Evolutionary conservation across 2,888 invertebrate species (phyloP).

Genomic region (Watsonalla binaria): DNA sequence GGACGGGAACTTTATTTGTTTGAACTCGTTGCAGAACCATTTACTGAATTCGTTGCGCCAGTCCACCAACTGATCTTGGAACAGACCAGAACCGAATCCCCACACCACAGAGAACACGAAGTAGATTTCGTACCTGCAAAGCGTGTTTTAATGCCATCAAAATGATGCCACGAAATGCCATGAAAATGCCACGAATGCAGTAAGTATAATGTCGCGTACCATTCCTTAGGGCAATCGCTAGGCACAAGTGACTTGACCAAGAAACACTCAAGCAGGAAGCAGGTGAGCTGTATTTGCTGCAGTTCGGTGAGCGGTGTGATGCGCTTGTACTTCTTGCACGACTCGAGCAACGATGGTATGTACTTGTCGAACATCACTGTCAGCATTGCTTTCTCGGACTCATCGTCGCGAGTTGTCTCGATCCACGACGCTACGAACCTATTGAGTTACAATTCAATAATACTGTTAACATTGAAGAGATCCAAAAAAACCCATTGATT

Average conservation of each 20-base stretch:
- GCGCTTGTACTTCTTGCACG: conserved; percentile 87
- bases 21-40: conserved; percentile 96
- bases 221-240: conserved; percentile 93
- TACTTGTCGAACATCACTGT: conserved; percentile 96
- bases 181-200: too few species aligned
- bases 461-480: too few species aligned
- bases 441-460: conserved; percentile 30
- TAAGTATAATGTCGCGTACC: conserved; percentile 65
- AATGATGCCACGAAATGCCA: too few species aligned
- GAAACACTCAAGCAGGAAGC: conserved; percentile 91
- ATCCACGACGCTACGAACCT: conserved; percentile 94
- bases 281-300: conserved; percentile 92
- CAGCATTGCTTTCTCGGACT: conserved; percentile 87
- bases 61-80: conserved; percentile 94
- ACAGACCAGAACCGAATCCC: conserved; percentile 95
- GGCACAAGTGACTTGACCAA: conserved; percentile 89
- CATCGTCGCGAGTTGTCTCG: conserved; percentile 84
- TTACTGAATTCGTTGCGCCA: conserved; percentile 96
- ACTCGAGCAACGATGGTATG: conserved; percentile 90
- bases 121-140: conserved; percentile 88
- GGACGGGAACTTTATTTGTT: conserved; percentile 91
- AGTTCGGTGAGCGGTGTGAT: conserved; percentile 95
- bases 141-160: too few species aligned
- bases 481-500: too few species aligned
- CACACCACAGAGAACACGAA: conserved; percentile 94